These are phyloP conservation scores for Plutomurus gul DNA, from an alignment of 1,140 invertebrate species.

Conservation along the genomic window DNA sequence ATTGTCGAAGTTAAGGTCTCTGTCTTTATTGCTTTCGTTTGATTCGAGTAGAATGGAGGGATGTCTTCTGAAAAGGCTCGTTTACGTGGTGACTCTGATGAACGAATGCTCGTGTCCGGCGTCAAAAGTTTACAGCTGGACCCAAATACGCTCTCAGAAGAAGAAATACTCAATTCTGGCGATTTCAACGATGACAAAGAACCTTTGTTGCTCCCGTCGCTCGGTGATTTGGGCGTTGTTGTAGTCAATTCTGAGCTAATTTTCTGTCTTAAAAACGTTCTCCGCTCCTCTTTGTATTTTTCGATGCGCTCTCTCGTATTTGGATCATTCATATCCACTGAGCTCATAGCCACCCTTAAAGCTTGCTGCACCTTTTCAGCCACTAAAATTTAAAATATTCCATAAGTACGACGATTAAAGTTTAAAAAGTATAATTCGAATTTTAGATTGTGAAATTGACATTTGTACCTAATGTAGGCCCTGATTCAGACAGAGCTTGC, in stretches of 20 bases:
- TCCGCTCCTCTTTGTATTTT: slow-evolving; percentile 88
- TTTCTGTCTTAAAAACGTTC: slow-evolving; percentile 81
- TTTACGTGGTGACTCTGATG: slow-evolving; percentile 50
- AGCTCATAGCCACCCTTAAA: slow-evolving; percentile 55
- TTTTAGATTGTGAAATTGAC: background rate
- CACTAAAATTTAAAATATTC: slow-evolving; percentile 2
- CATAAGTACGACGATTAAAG: background rate
- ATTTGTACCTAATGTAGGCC: slow-evolving; percentile 23
- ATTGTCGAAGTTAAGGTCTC: slow-evolving; percentile 12
- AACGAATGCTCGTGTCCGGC: background rate
- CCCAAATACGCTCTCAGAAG: slow-evolving; percentile 31
- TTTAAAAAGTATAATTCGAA: background rate
- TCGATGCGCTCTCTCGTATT: slow-evolving; percentile 76
- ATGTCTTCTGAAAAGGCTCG: slow-evolving; percentile 51
- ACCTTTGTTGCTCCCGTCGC: slow-evolving; percentile 54
- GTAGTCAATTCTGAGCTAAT: slow-evolving; percentile 74
- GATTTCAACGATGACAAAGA: slow-evolving; percentile 38
- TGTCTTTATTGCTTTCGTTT: slow-evolving; percentile 51
- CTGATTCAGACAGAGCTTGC: slow-evolving; percentile 15
- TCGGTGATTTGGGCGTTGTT: slow-evolving; percentile 54
- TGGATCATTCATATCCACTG: slow-evolving; percentile 63
- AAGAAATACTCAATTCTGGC: slow-evolving; percentile 19
- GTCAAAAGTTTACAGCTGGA: slow-evolving; percentile 57
- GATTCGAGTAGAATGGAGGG: slow-evolving; percentile 17
- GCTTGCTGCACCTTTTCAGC: slow-evolving; percentile 46